phyloP scores from a whole-genome alignment of 1,140 invertebrate species.

The Cephus cinctus region DNA sequence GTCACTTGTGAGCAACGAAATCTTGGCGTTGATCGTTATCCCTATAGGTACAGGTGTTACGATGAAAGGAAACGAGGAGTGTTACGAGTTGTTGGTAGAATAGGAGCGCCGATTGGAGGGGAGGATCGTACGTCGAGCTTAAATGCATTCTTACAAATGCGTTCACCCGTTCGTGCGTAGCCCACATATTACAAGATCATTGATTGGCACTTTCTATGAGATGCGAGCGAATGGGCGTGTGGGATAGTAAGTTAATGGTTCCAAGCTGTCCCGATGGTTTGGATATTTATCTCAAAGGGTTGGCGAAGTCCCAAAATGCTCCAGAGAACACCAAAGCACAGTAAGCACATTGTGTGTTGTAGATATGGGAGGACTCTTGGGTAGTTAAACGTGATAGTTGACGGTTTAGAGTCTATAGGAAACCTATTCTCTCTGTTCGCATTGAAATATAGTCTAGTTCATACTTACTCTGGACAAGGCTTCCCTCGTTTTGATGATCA shows the following conservation, averaged over 20 bases:
- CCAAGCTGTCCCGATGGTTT: not conserved
- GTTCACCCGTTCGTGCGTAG: conserved; percentile 28
- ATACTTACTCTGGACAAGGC: too few relatives aligned
- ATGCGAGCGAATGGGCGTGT: not conserved
- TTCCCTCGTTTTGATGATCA: too few relatives aligned
- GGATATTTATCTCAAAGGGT: not conserved
- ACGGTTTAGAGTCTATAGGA: not conserved
- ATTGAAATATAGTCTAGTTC: too few relatives aligned
- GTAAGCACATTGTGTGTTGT: too few relatives aligned
- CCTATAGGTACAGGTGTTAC: conserved; percentile 23
- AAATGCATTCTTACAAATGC: conserved; percentile 36
- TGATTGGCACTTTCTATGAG: conserved; percentile 24
- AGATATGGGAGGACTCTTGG: not conserved
- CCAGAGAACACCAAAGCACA: not conserved
- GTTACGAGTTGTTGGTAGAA: conserved; percentile 10
- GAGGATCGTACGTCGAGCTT: not conserved
- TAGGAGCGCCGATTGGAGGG: not conserved
- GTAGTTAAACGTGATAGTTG: not conserved
- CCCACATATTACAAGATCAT: conserved; percentile 27
- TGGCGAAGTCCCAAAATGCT: not conserved
- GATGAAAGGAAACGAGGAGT: conserved; percentile 25
- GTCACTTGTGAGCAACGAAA: not conserved
- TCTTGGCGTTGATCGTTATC: not conserved
- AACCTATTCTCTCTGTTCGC: not conserved
- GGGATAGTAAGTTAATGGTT: not conserved